phyloP scores from a whole-genome alignment of 2,797 vertebrate species.

The Notolabrus celidotus region DNA sequence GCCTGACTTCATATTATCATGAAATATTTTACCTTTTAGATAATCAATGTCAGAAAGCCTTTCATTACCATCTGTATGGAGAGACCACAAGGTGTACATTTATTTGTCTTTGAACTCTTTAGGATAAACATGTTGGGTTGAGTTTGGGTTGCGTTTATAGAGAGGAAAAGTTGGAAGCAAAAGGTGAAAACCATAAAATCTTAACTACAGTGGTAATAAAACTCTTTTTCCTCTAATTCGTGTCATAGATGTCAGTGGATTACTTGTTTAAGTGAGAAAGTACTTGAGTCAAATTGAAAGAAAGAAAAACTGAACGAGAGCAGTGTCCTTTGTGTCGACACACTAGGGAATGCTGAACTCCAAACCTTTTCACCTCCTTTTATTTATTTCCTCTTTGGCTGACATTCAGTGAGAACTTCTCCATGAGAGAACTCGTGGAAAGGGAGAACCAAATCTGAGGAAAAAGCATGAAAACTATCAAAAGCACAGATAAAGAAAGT shows the following conservation, averaged over 20 bases:
- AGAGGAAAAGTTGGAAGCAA: not conserved
- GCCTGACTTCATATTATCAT: not conserved
- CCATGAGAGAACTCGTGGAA: constrained; percentile 10
- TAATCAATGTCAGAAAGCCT: too few species aligned
- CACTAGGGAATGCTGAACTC: constrained; percentile 16
- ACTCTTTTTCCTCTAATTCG: not conserved
- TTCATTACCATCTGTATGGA: too few species aligned
- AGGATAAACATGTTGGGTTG: too few species aligned
- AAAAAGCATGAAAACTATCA: constrained; percentile 1
- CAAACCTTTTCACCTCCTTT: not conserved
- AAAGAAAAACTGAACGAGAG: constrained; percentile 2
- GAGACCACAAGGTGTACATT: too few species aligned
- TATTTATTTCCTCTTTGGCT: constrained; percentile 23
- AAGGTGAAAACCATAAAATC: not conserved
- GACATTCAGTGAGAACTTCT: constrained; percentile 21
- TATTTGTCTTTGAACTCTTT: too few species aligned
- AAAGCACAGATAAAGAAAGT: not conserved
- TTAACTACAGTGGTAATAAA: not conserved
- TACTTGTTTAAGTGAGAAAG: too few species aligned
- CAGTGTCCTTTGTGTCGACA: constrained; percentile 5
- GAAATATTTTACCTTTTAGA: not conserved
- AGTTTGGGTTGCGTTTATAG: not conserved
- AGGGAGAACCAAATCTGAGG: not conserved
- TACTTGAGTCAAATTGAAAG: constrained; percentile 13
- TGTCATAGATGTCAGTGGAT: not conserved